phyloP scores from a whole-genome alignment of 1,140 invertebrate species.

The Acromyrmex charruanus region DNA sequence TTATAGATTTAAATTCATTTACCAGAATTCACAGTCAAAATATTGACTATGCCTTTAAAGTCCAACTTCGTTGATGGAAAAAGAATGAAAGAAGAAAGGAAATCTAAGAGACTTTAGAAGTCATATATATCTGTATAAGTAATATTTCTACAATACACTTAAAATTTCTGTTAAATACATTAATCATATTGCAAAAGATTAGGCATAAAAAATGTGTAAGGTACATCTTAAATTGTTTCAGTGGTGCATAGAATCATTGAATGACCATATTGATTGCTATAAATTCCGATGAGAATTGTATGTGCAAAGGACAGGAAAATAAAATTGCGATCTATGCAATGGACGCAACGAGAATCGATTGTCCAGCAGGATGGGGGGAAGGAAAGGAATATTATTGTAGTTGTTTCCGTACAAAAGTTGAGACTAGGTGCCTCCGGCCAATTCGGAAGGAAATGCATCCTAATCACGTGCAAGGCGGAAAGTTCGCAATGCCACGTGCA shows the following conservation, averaged over 20 bases:
- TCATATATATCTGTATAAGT: neutral
- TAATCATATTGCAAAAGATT: neutral
- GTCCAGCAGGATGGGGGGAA: neutral
- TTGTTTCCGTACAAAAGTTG: constrained; percentile 34
- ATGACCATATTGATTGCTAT: neutral
- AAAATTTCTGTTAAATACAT: neutral
- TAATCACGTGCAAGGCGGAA: constrained; percentile 61
- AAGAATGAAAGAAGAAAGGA: neutral
- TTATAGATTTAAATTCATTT: no score
- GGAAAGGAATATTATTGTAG: constrained; percentile 48
- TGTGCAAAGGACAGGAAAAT: neutral
- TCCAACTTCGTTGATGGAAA: no score
- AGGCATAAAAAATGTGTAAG: neutral
- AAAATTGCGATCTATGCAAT: constrained; percentile 46
- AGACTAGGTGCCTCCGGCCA: constrained; percentile 44
- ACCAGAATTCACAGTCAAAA: no score
- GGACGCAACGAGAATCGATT: constrained; percentile 38
- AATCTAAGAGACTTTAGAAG: neutral
- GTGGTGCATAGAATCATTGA: neutral
- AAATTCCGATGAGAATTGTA: constrained; percentile 1
- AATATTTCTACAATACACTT: neutral
- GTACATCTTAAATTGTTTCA: neutral
- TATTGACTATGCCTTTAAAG: no score
- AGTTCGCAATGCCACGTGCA: constrained; percentile 46
- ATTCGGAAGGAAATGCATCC: constrained; percentile 60